Evolutionary conservation across 2,888 invertebrate genomes (phyloP).

Genomic region (Tipula confusa): DNA sequence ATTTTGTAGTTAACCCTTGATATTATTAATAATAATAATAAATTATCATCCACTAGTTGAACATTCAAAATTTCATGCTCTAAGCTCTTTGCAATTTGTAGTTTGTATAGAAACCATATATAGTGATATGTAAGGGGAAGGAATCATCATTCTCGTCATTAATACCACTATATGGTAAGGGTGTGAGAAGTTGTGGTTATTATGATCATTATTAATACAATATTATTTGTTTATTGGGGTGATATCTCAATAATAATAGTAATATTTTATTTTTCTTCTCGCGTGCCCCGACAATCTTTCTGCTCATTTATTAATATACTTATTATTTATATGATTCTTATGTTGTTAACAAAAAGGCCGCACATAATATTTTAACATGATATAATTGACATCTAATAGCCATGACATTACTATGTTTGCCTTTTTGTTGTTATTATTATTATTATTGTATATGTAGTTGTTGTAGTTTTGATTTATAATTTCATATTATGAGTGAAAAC

Average conservation of each 20-base stretch:
- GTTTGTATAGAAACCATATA: neutral
- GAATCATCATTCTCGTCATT: neutral
- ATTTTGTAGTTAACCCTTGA: neutral
- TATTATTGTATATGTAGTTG: no score
- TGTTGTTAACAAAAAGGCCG: neutral
- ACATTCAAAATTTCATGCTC: neutral
- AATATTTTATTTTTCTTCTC: neutral
- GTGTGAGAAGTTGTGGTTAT: neutral
- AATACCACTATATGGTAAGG: neutral
- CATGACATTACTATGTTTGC: neutral
- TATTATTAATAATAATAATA: neutral
- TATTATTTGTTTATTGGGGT: neutral
- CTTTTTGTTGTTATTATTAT: neutral
- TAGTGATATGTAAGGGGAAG: neutral
- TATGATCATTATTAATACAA: neutral
- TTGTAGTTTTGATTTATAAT: neutral
- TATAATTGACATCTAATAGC: neutral
- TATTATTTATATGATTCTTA: neutral
- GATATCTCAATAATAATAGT: neutral
- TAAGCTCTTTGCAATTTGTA: neutral
- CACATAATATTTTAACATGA: neutral
- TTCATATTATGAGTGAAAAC: neutral
- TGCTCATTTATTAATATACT: neutral
- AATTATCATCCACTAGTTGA: neutral
- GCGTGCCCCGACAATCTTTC: neutral